phyloP scores from a whole-genome alignment of 2,113 vertebrate species.

The Pavo muticus region DNA sequence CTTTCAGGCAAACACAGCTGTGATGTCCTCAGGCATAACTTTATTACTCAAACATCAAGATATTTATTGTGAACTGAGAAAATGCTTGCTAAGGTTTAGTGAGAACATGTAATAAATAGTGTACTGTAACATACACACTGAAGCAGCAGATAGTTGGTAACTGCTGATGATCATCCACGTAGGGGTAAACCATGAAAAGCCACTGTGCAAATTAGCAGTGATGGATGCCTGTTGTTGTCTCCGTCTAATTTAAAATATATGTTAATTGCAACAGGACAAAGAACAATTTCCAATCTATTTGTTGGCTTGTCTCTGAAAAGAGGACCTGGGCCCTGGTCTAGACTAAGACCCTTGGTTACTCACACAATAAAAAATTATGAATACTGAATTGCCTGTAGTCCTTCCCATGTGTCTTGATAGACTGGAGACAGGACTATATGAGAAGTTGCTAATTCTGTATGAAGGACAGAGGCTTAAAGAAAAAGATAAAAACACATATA shows the following conservation, averaged over 20 bases:
- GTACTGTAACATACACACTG: neutral
- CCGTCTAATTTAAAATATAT: neutral
- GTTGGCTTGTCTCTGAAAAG: neutral
- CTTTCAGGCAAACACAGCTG: neutral
- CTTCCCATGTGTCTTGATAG: neutral
- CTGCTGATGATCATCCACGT: neutral
- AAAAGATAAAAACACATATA: neutral
- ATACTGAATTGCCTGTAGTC: neutral
- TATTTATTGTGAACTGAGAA: neutral
- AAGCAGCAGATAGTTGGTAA: neutral
- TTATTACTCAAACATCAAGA: neutral
- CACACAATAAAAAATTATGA: neutral
- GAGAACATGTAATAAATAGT: neutral
- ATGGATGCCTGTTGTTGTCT: neutral
- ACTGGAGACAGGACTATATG: neutral
- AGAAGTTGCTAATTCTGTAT: neutral
- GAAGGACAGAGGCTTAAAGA: neutral
- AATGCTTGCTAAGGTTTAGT: rapidly evolving
- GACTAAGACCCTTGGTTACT: neutral
- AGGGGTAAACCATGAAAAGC: neutral
- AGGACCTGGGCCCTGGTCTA: neutral
- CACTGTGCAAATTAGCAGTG: neutral
- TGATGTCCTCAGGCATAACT: neutral
- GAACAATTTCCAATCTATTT: neutral
- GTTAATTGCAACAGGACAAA: neutral